These are phyloP conservation scores for Pentalonia nigronervosa DNA, from an alignment of 1,140 invertebrate genomes.

Conservation along the genomic window DNA sequence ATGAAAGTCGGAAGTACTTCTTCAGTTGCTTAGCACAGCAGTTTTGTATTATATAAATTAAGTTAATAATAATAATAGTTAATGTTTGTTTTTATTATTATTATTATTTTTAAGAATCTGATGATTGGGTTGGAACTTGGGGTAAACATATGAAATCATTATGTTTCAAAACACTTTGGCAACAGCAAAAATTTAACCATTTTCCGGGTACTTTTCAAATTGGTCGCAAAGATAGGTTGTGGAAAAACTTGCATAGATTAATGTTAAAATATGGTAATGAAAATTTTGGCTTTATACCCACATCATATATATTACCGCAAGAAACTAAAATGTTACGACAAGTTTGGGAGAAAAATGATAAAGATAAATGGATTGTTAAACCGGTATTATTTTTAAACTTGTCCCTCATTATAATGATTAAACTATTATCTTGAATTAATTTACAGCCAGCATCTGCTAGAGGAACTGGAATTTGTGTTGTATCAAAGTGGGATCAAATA, in stretches of 20 bases:
- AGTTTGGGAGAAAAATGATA: conserved; percentile 79
- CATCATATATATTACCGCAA: conserved; percentile 90
- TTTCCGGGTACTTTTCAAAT: conserved; percentile 97
- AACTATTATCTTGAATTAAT: background rate
- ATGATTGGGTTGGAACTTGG: conserved; percentile 81
- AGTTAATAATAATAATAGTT: background rate
- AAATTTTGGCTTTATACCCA: conserved; percentile 88
- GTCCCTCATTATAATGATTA: background rate
- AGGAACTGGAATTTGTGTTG: conserved; percentile 92
- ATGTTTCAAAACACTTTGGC: conserved; percentile 78
- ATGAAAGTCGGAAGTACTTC: no score
- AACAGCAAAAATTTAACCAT: conserved; percentile 95
- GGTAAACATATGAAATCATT: conserved; percentile 82
- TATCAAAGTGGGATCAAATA: conserved; percentile 91
- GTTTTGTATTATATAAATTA: background rate
- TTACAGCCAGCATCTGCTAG: conserved; percentile 87
- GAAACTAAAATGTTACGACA: conserved; percentile 83
- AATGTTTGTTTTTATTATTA: conserved; percentile 34
- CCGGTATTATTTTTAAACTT: conserved; percentile 67
- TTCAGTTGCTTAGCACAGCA: no score
- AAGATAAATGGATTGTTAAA: conserved; percentile 82
- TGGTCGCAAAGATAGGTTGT: conserved; percentile 93
- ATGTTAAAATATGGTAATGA: conserved; percentile 76
- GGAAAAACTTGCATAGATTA: conserved; percentile 84
- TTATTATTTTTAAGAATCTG: conserved; percentile 66